Conservation (phyloP, 2,797 vertebrate genomes). For the Remorina albescens region DNA sequence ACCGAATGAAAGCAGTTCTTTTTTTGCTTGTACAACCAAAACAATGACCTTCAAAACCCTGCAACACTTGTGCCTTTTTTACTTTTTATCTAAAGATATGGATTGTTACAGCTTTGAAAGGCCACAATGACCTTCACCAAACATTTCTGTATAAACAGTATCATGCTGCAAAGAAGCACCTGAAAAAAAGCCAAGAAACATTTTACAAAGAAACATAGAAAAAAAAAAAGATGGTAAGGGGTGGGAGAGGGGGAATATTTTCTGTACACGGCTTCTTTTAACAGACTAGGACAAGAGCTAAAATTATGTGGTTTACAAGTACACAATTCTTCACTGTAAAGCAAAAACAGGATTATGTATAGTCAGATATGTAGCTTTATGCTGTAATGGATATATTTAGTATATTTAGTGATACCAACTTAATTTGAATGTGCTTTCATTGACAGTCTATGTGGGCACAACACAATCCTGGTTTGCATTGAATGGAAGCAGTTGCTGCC, state of each 20-base stretch:
- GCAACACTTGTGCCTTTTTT: not conserved
- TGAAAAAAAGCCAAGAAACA: not conserved
- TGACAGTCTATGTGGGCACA: constrained; percentile 4
- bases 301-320: constrained; percentile 1
- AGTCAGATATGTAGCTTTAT: not conserved
- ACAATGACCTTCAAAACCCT: not conserved
- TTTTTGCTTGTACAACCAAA: not conserved
- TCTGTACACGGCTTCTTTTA: not conserved
- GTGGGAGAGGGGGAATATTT: not conserved
- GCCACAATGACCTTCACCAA: not conserved
- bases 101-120: not conserved
- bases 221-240: not conserved
- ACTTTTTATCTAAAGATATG: not conserved
- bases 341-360: not conserved
- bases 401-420: constrained; percentile 2
- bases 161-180: not conserved
- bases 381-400: not conserved
- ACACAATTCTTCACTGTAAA: not conserved
- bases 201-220: not conserved
- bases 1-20: not conserved
- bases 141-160: not conserved
- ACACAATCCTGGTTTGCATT: constrained; percentile 17
- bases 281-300: not conserved
- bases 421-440: constrained; percentile 17
- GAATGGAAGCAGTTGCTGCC: constrained; percentile 28